Base-by-base conservation (phyloP, 2,113 vertebrate species). In the Ctenodactylus gundi region DNA sequence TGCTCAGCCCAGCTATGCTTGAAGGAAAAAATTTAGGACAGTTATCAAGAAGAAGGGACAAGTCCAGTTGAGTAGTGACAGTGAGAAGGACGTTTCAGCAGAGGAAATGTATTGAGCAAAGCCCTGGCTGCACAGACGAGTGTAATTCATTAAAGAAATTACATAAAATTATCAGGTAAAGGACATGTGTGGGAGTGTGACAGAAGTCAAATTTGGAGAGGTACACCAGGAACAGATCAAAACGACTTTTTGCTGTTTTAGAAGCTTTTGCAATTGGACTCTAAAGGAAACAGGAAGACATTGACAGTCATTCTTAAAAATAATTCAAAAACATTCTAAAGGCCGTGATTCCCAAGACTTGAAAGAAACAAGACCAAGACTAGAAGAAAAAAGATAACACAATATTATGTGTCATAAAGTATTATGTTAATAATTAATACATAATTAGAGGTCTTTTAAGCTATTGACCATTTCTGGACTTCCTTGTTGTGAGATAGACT, bases 281-380 rank as follows among this genome's bases (percentile, higher is more conserved):
- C 68, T 92, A 65, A 78, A 82, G 31, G 39, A 90, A 85, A 34
- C 29, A 21, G 36, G 29, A 94, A 73, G n/a, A 23, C 23, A 39
- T 29, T 55, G 39, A 60, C 17, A 11, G 46, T 57, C 64, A 46
- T 36, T 36, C 44, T 93, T 77, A 85, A 90, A 75, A 51, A 91
- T 36, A 92, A 89, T 73, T 49, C 53, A 49, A 87, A 90, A 76
- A 34, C 11, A 67, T 78, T 72, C 46, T 65, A 76, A 96, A 90
- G 46, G 6, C 9, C 41, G 41, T 85, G 29, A 17, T 78, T 44
- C 21, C 34, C 68, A 81, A 65, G 58, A 93, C 10, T 14, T 11
- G 25, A 91, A 78, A 84, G 20, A 88, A 93, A 65, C 34, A 76
- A 85, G n/a, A 41, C 7, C n/a, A 27, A 95, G 53, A 75, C 36